A percentile compares a stretch with the other conserved stretches of the same genome.
Conservation (phyloP, 1,140 invertebrate species). For the Ephestia elutella region DNA sequence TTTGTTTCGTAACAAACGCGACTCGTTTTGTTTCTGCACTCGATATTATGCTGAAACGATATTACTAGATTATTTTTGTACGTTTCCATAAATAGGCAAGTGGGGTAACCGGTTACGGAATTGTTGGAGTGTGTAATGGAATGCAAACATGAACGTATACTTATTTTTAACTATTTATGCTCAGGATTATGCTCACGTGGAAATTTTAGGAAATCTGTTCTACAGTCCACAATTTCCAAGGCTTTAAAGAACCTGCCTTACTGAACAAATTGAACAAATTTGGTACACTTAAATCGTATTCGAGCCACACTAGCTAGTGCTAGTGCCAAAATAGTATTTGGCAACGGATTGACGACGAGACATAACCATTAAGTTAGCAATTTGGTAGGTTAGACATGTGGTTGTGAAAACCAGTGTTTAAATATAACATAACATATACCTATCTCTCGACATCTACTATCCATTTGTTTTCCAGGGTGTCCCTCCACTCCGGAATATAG, state of each 20-base stretch:
- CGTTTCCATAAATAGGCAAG: neutral
- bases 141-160: neutral
- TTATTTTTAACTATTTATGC: neutral
- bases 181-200: no score
- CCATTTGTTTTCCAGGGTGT: no score
- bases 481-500: no score
- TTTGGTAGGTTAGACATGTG: neutral
- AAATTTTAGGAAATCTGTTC: no score
- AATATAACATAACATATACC: no score
- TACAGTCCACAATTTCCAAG: no score
- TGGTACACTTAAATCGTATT: neutral
- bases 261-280: no score
- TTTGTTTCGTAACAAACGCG: slow-evolving; percentile 3
- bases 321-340: neutral
- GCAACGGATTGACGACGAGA: neutral
- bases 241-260: no score
- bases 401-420: no score
- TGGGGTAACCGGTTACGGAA: neutral
- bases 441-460: no score
- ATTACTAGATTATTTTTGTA: slow-evolving; percentile 1
- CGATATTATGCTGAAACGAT: slow-evolving; percentile 1
- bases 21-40: slow-evolving; percentile 2
- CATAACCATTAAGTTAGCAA: neutral
- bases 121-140: neutral
- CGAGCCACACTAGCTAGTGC: neutral